Evolutionary conservation across 1,140 invertebrate species (phyloP).

Genomic region (Meteorus sp.): DNA sequence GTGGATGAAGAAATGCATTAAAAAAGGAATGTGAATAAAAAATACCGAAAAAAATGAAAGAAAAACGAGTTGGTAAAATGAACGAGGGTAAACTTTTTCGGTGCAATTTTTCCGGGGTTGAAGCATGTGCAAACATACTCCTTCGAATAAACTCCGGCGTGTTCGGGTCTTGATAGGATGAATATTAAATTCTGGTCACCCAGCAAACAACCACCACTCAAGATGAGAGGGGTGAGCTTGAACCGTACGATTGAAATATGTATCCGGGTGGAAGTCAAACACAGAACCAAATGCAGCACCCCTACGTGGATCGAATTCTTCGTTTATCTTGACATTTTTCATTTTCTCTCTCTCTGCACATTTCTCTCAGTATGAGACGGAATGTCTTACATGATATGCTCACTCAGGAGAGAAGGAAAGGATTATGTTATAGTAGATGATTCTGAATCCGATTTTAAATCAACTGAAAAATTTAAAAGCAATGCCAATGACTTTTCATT

Average conservation of each 20-base stretch:
- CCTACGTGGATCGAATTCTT: conserved; percentile 3
- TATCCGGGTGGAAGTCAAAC: conserved; percentile 27
- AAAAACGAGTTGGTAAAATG: too few relatives aligned
- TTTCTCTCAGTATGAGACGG: too few relatives aligned
- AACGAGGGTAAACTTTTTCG: neutral
- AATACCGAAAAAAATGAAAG: neutral
- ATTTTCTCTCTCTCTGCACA: neutral
- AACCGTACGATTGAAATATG: conserved; percentile 32
- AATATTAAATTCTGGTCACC: conserved; percentile 35
- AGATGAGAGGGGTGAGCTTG: neutral
- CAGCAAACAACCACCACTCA: conserved; percentile 26
- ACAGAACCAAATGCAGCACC: neutral
- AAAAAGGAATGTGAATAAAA: neutral
- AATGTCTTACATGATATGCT: too few relatives aligned
- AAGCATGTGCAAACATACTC: conserved; percentile 21
- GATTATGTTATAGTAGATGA: too few relatives aligned
- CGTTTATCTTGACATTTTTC: neutral
- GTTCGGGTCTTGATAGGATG: conserved; percentile 29
- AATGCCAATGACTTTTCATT: too few relatives aligned
- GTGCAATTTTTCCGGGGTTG: conserved; percentile 10
- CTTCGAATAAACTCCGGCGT: conserved; percentile 11
- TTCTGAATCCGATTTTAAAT: too few relatives aligned
- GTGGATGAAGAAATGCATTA: neutral
- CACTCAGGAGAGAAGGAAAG: too few relatives aligned
- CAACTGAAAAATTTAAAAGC: too few relatives aligned